These are phyloP conservation scores for Pinctada fucata DNA, from an alignment of 2,888 invertebrate genomes.

Conservation along the genomic window DNA sequence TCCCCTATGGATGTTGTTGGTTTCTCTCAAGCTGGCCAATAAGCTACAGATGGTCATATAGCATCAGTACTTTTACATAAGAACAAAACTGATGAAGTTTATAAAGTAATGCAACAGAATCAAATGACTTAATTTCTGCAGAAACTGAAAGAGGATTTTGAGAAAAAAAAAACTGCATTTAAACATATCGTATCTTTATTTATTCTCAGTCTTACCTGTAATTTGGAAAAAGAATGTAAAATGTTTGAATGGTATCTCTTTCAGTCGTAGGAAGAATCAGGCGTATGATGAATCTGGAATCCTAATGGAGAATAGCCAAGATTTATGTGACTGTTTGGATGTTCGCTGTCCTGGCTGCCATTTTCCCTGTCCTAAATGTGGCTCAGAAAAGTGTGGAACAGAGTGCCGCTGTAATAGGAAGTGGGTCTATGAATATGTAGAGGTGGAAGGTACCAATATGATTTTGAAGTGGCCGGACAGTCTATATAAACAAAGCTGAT, in stretches of 20 bases:
- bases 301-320: slow-evolving; percentile 79
- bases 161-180: too few relatives aligned
- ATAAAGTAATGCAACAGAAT: too few relatives aligned
- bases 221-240: background rate
- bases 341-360: slow-evolving; percentile 90
- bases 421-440: slow-evolving; percentile 72
- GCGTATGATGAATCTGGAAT: slow-evolving; percentile 73
- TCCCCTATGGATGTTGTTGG: too few relatives aligned
- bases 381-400: slow-evolving; percentile 73
- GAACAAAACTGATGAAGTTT: too few relatives aligned
- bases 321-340: slow-evolving; percentile 91
- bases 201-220: background rate
- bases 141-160: too few relatives aligned
- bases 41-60: too few relatives aligned
- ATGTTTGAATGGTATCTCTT: slow-evolving; percentile 26
- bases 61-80: too few relatives aligned
- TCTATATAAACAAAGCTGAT: too few relatives aligned
- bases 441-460: slow-evolving; percentile 70
- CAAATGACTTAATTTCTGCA: too few relatives aligned
- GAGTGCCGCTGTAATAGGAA: slow-evolving; percentile 73
- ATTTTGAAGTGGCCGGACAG: slow-evolving; percentile 49
- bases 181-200: too few relatives aligned
- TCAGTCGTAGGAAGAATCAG: slow-evolving; percentile 68
- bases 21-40: too few relatives aligned
- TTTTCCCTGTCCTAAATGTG: slow-evolving; percentile 80